Percentiles rank a stretch among this genome's conserved stretches.
These are phyloP conservation scores for Callionymus lyra DNA, from an alignment of 2,113 vertebrate genomes.

Conservation along the genomic window DNA sequence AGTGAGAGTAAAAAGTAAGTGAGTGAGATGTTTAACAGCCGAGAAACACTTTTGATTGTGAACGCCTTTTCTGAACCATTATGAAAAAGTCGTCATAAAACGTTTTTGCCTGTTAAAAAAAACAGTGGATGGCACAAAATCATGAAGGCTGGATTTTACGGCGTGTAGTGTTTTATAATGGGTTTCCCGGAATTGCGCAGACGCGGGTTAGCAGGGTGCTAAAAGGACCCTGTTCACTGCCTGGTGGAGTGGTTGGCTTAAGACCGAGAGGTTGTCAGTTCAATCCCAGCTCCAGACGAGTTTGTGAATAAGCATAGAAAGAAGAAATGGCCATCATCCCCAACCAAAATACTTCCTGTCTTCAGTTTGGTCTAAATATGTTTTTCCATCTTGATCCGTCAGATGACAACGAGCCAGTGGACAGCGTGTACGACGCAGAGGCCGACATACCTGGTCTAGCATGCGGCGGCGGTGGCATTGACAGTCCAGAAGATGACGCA, in stretches of 20 bases:
- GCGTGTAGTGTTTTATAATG: slow-evolving; percentile 56
- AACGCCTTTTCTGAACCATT: slow-evolving; percentile 49
- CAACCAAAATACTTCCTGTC: too few species aligned
- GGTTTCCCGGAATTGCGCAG: slow-evolving; percentile 56
- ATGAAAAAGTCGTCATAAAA: slow-evolving; percentile 65
- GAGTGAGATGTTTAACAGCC: slow-evolving; percentile 54
- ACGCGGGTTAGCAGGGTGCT: slow-evolving; percentile 39
- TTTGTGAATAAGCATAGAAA: too few species aligned
- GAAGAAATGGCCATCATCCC: too few species aligned
- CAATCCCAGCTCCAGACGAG: too few species aligned
- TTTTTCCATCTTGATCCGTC: slow-evolving; percentile 5
- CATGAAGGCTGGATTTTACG: slow-evolving; percentile 57
- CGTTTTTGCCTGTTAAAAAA: slow-evolving; percentile 55
- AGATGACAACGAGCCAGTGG: slow-evolving; percentile 93
- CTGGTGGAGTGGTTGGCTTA: too few species aligned
- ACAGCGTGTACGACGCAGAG: slow-evolving; percentile 89
- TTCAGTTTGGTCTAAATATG: too few species aligned
- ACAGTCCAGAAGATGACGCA: slow-evolving; percentile 79
- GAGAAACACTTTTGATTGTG: slow-evolving; percentile 68
- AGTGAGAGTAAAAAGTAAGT: slow-evolving; percentile 37
- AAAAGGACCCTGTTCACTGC: slow-evolving; percentile 35
- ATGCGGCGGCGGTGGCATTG: slow-evolving; percentile 70
- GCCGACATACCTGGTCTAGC: slow-evolving; percentile 73
- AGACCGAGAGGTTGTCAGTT: too few species aligned
- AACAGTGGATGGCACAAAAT: slow-evolving; percentile 65